phyloP scores from a whole-genome alignment of 2,888 invertebrate genomes.

The Operophtera brumata region DNA sequence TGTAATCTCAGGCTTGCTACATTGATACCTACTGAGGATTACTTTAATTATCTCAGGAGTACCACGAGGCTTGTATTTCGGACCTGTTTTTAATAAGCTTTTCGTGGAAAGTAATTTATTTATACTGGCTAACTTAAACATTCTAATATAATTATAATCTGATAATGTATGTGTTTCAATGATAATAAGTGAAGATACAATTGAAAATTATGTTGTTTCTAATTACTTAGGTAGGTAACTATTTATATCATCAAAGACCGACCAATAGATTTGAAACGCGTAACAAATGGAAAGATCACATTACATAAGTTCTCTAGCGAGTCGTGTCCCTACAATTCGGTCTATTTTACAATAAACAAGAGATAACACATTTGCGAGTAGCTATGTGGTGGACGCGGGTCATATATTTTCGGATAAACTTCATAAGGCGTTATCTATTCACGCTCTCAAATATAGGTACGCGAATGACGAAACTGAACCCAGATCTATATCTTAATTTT shows the following conservation, averaged over 20 bases:
- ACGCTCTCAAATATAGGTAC: constrained; percentile 27
- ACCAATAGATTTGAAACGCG: background rate
- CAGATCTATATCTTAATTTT: constrained; percentile 26
- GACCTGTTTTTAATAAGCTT: background rate
- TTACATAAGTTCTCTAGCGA: constrained; percentile 23
- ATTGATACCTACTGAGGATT: constrained; percentile 10
- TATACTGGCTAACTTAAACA: background rate
- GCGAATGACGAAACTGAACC: constrained; percentile 30
- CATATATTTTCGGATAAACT: constrained; percentile 33
- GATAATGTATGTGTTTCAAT: too few species aligned
- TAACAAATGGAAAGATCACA: constrained; percentile 2
- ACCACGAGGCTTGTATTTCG: constrained; percentile 2
- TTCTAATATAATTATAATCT: too few species aligned
- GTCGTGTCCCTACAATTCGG: constrained; percentile 6
- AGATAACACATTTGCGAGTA: constrained; percentile 24
- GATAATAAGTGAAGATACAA: too few species aligned
- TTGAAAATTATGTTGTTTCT: too few species aligned
- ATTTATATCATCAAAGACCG: background rate
- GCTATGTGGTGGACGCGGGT: constrained; percentile 21
- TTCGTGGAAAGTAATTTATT: background rate
- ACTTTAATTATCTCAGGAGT: background rate
- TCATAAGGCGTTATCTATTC: constrained; percentile 25
- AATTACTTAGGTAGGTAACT: too few species aligned
- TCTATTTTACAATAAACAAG: constrained; percentile 24
- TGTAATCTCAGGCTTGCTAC: constrained; percentile 11